Evolutionary conservation across 2,797 vertebrate genomes (phyloP).

Genomic region (Sternarchorhynchus goeldii): DNA sequence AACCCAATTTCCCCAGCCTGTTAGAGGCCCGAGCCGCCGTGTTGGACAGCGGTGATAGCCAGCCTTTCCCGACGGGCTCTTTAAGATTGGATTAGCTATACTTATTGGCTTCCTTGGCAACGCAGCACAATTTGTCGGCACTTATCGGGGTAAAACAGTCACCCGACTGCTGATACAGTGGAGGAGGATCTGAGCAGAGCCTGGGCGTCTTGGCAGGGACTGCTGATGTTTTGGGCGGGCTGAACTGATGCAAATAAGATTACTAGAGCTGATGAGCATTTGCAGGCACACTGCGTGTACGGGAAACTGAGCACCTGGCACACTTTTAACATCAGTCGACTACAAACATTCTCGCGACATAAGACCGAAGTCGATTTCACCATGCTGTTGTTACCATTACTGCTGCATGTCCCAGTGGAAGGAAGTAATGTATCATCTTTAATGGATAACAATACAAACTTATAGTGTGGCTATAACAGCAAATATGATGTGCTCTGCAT

Average conservation of each 20-base stretch:
- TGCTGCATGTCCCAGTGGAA: background rate
- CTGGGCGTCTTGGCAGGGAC: conserved; percentile 53
- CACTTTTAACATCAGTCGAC: conserved; percentile 25
- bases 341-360: conserved; percentile 16
- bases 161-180: conserved; percentile 59
- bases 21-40: conserved; percentile 65
- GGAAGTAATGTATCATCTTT: conserved; percentile 1
- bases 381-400: background rate
- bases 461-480: background rate
- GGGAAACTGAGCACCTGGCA: conserved; percentile 39
- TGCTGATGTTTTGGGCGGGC: conserved; percentile 40
- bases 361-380: background rate
- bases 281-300: conserved; percentile 49
- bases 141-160: conserved; percentile 70
- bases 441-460: too few relatives aligned
- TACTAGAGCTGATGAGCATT: conserved; percentile 58
- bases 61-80: conserved; percentile 61
- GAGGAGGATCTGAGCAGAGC: conserved; percentile 69
- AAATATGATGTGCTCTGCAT: background rate
- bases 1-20: conserved; percentile 67
- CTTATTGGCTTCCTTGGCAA: conserved; percentile 67
- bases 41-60: conserved; percentile 61
- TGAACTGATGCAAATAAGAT: conserved; percentile 71
- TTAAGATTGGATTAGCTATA: conserved; percentile 70
- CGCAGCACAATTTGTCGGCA: conserved; percentile 65